A percentile compares a stretch with the other conserved stretches of the same genome.
Conservation (phyloP, 2,888 invertebrate genomes). For the Arrhopalites spinosus region DNA sequence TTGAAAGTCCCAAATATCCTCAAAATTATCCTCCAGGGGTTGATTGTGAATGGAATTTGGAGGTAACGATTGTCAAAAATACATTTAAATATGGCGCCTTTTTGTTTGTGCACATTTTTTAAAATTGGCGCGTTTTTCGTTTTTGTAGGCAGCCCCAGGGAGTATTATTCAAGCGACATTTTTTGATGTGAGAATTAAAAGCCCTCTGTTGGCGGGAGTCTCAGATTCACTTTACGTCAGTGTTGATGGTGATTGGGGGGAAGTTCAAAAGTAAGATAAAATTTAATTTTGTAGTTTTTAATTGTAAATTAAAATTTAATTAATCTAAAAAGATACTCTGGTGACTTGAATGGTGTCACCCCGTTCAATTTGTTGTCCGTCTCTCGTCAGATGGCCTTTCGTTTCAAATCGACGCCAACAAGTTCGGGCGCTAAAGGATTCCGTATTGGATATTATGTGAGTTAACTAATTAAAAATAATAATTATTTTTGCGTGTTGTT, state of each 20-base stretch:
- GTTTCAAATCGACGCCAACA: background rate
- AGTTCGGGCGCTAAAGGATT: conserved; percentile 8
- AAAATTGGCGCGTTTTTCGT: background rate
- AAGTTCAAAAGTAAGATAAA: conserved; percentile 1
- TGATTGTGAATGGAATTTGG: conserved; percentile 11
- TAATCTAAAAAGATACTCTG: background rate
- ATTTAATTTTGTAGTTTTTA: too few species aligned
- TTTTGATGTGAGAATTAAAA: conserved; percentile 11
- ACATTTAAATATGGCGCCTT: background rate
- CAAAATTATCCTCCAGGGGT: background rate
- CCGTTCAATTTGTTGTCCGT: conserved; percentile 15
- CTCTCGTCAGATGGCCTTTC: background rate
- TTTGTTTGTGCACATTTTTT: background rate
- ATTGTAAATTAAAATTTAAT: too few species aligned
- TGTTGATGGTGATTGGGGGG: conserved; percentile 7
- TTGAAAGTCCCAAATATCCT: conserved; percentile 12
- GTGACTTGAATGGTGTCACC: conserved; percentile 18
- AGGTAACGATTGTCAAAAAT: background rate
- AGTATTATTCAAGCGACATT: background rate
- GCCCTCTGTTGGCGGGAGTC: background rate
- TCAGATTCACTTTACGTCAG: conserved; percentile 7
- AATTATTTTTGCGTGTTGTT: background rate
- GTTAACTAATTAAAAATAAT: background rate
- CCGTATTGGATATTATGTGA: conserved; percentile 16
- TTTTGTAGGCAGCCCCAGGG: conserved; percentile 10